Evolutionary conservation across 1,140 invertebrate species (phyloP).

Genomic region (Hyles euphorbiae): DNA sequence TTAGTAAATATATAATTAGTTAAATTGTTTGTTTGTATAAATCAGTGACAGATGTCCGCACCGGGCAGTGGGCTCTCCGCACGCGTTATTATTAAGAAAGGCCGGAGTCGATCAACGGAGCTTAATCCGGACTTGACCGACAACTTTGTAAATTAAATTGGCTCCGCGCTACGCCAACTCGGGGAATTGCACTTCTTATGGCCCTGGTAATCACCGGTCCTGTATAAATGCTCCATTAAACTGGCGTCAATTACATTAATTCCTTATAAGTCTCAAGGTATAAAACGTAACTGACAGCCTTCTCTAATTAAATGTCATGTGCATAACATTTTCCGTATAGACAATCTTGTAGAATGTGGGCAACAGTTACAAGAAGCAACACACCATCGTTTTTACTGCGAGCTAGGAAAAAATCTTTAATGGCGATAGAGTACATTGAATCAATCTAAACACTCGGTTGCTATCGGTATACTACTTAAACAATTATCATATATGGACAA

Average conservation of each 20-base stretch:
- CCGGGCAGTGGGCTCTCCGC: not conserved
- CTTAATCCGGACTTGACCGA: conserved; percentile 47
- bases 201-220: conserved; percentile 44
- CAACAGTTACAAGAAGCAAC: conserved; percentile 24
- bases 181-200: conserved; percentile 50
- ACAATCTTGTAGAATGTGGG: conserved; percentile 40
- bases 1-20: too few relatives aligned
- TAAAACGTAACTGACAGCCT: conserved; percentile 33
- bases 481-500: too few relatives aligned
- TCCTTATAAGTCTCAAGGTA: conserved; percentile 47
- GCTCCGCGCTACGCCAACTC: conserved; percentile 43
- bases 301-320: conserved; percentile 50
- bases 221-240: conserved; percentile 59
- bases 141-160: conserved; percentile 64
- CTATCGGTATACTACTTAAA: too few relatives aligned
- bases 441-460: too few relatives aligned
- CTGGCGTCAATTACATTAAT: conserved; percentile 59
- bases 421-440: conserved; percentile 2
- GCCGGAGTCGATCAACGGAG: conserved; percentile 13
- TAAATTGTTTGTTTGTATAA: conserved; percentile 12
- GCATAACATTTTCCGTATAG: conserved; percentile 43
- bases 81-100: conserved; percentile 23
- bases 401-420: conserved; percentile 26
- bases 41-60: conserved; percentile 19
- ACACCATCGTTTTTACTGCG: conserved; percentile 10